A percentile compares a stretch with the other conserved stretches of the same genome.
Conservation (phyloP, 2,797 vertebrate genomes). For the Pampus argenteus region DNA sequence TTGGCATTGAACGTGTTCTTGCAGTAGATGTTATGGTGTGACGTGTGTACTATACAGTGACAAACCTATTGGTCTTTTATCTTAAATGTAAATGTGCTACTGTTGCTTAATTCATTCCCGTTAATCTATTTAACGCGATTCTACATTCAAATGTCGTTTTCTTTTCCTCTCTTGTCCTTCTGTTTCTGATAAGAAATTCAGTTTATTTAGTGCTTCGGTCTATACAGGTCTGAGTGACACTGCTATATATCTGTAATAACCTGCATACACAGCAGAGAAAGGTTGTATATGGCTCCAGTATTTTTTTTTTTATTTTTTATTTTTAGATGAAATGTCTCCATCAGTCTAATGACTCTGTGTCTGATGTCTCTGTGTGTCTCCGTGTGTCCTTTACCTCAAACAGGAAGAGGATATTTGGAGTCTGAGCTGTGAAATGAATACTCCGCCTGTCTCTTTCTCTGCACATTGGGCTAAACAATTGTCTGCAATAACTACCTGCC, state of each 20-base stretch:
- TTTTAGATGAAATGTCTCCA: slow-evolving; percentile 38
- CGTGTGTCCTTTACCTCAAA: slow-evolving; percentile 23
- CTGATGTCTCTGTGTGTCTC: slow-evolving; percentile 19
- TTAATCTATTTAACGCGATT: background rate
- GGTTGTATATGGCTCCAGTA: slow-evolving; percentile 30
- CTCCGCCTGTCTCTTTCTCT: slow-evolving; percentile 47
- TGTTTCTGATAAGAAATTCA: background rate
- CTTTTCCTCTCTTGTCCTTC: background rate
- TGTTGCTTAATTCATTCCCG: background rate
- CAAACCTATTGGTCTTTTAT: background rate
- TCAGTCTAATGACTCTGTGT: slow-evolving; percentile 37
- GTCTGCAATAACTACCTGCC: slow-evolving; percentile 40
- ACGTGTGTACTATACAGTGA: background rate
- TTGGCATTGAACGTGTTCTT: background rate
- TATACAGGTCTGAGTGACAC: background rate
- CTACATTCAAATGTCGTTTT: background rate
- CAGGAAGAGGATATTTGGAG: slow-evolving; percentile 37
- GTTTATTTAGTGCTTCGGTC: slow-evolving; percentile 13
- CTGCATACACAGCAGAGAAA: slow-evolving; percentile 20
- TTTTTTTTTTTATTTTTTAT: too few species aligned
- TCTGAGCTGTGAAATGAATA: slow-evolving; percentile 60
- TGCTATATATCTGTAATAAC: slow-evolving; percentile 14
- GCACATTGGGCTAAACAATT: slow-evolving; percentile 36
- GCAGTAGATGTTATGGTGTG: background rate
- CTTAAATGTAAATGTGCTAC: background rate